phyloP scores from a whole-genome alignment of 1,140 invertebrate species.

The Drosophila paulistorum region DNA sequence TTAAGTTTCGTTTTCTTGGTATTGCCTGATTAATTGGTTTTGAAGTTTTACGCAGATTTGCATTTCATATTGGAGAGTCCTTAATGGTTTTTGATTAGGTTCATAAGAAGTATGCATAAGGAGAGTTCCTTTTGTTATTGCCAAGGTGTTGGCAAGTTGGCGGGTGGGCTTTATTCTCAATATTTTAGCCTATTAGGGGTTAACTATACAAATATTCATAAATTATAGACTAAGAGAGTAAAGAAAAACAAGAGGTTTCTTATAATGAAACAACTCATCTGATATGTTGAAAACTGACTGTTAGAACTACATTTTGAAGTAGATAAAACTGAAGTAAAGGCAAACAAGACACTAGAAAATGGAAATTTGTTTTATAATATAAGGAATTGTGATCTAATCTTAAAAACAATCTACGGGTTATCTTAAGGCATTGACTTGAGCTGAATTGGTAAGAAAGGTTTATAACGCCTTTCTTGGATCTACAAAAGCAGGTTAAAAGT shows the following conservation, averaged over 20 bases:
- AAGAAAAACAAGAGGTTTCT: background rate
- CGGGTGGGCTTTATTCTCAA: constrained; percentile 51
- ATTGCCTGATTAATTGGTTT: constrained; percentile 70
- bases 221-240: background rate
- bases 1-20: constrained; percentile 71
- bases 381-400: no score
- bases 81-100: constrained; percentile 41
- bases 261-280: no score
- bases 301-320: no score
- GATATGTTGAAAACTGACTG: no score
- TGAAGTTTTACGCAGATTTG: constrained; percentile 70
- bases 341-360: no score
- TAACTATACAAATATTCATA: constrained; percentile 18
- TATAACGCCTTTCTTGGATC: no score
- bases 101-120: constrained; percentile 18
- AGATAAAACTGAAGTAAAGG: no score
- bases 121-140: constrained; percentile 24
- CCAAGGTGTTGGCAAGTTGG: constrained; percentile 52
- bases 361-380: no score
- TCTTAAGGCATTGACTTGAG: no score
- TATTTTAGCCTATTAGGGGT: constrained; percentile 44
- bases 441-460: no score
- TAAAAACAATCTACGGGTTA: no score
- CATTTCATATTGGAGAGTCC: constrained; percentile 44
- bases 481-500: no score